Base-by-base conservation (phyloP, 2,797 vertebrate genomes). In the Lemur catta region DNA sequence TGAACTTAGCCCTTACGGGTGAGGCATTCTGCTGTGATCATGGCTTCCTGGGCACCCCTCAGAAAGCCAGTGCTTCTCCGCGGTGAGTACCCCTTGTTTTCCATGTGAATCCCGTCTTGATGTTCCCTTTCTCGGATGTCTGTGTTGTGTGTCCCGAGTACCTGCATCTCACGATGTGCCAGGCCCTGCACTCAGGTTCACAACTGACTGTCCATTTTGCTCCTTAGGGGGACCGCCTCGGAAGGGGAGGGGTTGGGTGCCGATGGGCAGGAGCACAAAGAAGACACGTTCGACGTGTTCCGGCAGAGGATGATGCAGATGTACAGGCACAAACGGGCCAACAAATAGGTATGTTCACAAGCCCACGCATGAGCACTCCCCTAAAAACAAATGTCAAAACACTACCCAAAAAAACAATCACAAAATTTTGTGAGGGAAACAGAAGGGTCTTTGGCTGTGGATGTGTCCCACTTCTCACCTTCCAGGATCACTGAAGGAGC, bases 291-390 rank as follows among this genome's bases (percentile, higher is more conserved):
- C 91, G 98, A 99, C 38, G 97, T 98, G 84, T 99, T 99, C 97
- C 98, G 99, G 14, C 98, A 99, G 95, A 98, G 99, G 94, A 99
- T 99, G 99, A 99, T 99, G 97, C 98, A 98, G 87, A 99, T 99
- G 98, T 99, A 99, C 98, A 98, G 98, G 78, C 98, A 99, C 97
- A 99, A 99, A 97, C 97, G 98, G 92, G 98, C 98, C 81, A 98
- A 86, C 97, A 98, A 99, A 95, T 99, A 98, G 98, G 99, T 99
- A 97, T 52, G 98, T 97, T 94, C 50, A 4, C 18, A 55, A 80
- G 50, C 75, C 61, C 14, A 6, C 18, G 61, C 80, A 13, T 13
- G 94, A 43, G 96, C 75, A 94, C 28, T 7, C 61, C 91, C 30
- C 84, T 61, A 87, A 75, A 55, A 65, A 50, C 79, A 33, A 41